Percentiles rank a stretch among this genome's conserved stretches.
phyloP scores from a whole-genome alignment of 2,888 invertebrate genomes.

The Aelia acuminata region DNA sequence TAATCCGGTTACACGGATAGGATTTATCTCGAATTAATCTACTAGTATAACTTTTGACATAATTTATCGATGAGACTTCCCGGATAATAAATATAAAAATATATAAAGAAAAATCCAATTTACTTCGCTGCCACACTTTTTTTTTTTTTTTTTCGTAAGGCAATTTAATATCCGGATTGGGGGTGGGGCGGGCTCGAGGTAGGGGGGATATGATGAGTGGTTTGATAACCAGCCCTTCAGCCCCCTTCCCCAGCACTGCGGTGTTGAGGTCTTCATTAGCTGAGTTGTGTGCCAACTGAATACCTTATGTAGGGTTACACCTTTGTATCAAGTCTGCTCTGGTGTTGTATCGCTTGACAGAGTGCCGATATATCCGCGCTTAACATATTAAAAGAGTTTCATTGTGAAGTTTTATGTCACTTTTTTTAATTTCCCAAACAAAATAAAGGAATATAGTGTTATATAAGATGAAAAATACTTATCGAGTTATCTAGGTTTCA shows the following conservation, averaged over 20 bases:
- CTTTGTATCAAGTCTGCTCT: neutral
- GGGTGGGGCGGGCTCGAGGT: neutral
- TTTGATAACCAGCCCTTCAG: neutral
- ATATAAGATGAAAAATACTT: no score
- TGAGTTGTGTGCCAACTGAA: neutral
- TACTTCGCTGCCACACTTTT: neutral
- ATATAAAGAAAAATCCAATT: slow-evolving; percentile 26
- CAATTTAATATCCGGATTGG: slow-evolving; percentile 10
- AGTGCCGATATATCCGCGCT: neutral
- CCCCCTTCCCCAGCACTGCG: neutral
- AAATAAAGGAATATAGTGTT: no score
- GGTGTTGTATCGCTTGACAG: neutral
- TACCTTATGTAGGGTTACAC: neutral
- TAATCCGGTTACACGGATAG: slow-evolving; percentile 53
- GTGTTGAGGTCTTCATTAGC: slow-evolving; percentile 22
- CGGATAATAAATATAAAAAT: neutral
- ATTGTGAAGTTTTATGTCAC: no score
- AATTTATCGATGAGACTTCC: slow-evolving; percentile 7
- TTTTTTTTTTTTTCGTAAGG: neutral
- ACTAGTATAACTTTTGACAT: slow-evolving; percentile 43
- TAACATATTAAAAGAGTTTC: no score
- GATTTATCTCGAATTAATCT: slow-evolving; percentile 52
- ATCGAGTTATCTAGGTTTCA: no score
- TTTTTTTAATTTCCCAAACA: no score
- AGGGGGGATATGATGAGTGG: neutral